phyloP scores from a whole-genome alignment of 2,888 invertebrate species.

The Caenorhabditis afra region DNA sequence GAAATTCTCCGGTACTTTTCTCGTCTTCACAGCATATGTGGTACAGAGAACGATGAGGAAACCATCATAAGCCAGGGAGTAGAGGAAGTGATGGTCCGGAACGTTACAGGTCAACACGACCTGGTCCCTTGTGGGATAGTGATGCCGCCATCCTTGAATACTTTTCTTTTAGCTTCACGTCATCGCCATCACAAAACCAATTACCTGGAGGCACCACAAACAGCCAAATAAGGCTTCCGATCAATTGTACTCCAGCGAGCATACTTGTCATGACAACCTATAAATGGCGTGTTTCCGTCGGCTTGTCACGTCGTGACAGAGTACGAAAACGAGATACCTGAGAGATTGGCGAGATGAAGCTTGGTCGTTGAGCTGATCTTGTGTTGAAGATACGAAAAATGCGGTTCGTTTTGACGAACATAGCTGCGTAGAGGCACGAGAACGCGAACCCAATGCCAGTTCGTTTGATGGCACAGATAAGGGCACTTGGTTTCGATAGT shows the following conservation, averaged over 20 bases:
- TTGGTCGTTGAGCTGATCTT: slow-evolving; percentile 85
- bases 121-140: slow-evolving; percentile 72
- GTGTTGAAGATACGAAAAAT: slow-evolving; percentile 85
- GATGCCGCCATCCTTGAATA: slow-evolving; percentile 83
- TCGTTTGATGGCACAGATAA: slow-evolving; percentile 85
- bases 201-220: slow-evolving; percentile 84
- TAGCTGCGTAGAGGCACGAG: slow-evolving; percentile 87
- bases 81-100: slow-evolving; percentile 82
- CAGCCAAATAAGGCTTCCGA: slow-evolving; percentile 86
- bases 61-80: slow-evolving; percentile 88
- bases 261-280: slow-evolving; percentile 80
- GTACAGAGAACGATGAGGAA: slow-evolving; percentile 87
- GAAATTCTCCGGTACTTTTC: slow-evolving; percentile 87
- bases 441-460: slow-evolving; percentile 87
- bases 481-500: slow-evolving; percentile 85
- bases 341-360: slow-evolving; percentile 87
- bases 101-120: slow-evolving; percentile 79
- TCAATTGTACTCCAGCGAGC: slow-evolving; percentile 85
- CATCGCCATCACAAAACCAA: slow-evolving; percentile 15
- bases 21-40: slow-evolving; percentile 88
- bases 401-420: slow-evolving; percentile 87
- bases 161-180: background rate
- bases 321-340: slow-evolving; percentile 83
- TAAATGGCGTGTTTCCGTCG: slow-evolving; percentile 38
- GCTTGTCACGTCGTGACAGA: slow-evolving; percentile 25